These are phyloP conservation scores for Tragopan temminckii DNA, from an alignment of 2,797 vertebrate species.

Conservation along the genomic window DNA sequence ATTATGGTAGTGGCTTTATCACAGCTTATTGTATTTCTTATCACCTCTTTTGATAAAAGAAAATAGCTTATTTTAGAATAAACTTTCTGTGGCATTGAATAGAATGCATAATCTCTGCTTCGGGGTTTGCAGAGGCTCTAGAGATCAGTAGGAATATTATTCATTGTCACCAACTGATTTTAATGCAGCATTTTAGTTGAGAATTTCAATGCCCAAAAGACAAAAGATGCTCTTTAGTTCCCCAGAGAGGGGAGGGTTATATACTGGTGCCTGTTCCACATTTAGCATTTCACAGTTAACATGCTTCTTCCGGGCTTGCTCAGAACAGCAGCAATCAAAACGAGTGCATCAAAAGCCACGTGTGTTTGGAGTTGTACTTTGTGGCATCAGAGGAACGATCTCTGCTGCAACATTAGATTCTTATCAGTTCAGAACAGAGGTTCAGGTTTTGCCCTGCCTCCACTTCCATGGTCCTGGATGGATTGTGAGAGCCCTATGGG, in stretches of 20 bases:
- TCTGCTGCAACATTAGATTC: neutral
- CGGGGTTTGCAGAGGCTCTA: neutral
- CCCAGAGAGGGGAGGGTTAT: neutral
- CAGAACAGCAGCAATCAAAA: neutral
- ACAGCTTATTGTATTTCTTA: conserved; percentile 53
- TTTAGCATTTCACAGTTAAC: neutral
- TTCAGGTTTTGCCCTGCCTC: neutral
- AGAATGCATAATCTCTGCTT: neutral
- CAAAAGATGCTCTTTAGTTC: neutral
- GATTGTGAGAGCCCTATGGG: neutral
- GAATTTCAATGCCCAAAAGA: neutral
- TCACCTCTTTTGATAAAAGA: conserved; percentile 22
- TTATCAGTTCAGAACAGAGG: neutral
- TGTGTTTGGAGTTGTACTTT: neutral
- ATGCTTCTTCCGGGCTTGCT: neutral
- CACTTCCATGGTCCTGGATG: accelerated
- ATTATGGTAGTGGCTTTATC: conserved; percentile 9
- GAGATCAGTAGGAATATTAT: conserved; percentile 12
- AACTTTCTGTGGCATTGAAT: conserved; percentile 11
- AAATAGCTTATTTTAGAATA: conserved; percentile 27
- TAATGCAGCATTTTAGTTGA: neutral
- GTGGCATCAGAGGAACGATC: accelerated
- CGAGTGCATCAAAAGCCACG: neutral
- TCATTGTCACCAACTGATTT: neutral
- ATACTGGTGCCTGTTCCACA: neutral